Evolutionary conservation across 2,888 invertebrate species (phyloP), one percentile per base, ranked within the genome.

Genomic region (Heliconius sara): DNA sequence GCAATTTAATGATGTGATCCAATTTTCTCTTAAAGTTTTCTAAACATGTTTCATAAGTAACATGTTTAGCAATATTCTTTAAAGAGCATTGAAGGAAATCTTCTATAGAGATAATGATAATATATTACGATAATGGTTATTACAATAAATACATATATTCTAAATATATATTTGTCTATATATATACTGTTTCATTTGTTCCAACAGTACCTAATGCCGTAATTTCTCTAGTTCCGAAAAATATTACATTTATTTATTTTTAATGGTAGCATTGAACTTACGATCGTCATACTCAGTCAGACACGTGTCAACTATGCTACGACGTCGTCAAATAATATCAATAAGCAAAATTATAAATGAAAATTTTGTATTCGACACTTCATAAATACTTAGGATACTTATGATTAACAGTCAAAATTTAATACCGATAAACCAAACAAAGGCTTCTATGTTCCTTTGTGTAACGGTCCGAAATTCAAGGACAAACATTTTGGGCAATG

Each of bases 341-440:
- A 75, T 34, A n/a, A 47, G 7, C 70, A 9, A 43, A 13, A 19
- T 43, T 25, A 70, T 68, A 16, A 7, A 47, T 47, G 25, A 70
- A 68, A 10, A 52, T 19, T 7, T 7, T 22, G 66, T 22, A 65
- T 63, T 65, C 10, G 0, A 73, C 6, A 73, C n/a, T 47, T 65
- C 57, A 75, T 10, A 39, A 72, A 60, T 39, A 60, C 52, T 60
- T n/a, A 6, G 65, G 68, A 39, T 68, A 63, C 77, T 75, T 63
- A 47, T 47, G 70, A 80, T 80, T 82, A 71, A 52, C 66, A 76
- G 76, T 80, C 77, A 81, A 80, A 81, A 78, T 81, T 81, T 79
- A 79, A 79, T 77, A 73, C 75, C 79, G 82, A 83, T 81, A 85
- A 85, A 83, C 80, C 76, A 80, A 83, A 83, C 83, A 82, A 78